Evolutionary conservation across 37 sponge, comb jelly and placozoan species (phyloP).

Genomic region (Dysidea cf. avara): DNA sequence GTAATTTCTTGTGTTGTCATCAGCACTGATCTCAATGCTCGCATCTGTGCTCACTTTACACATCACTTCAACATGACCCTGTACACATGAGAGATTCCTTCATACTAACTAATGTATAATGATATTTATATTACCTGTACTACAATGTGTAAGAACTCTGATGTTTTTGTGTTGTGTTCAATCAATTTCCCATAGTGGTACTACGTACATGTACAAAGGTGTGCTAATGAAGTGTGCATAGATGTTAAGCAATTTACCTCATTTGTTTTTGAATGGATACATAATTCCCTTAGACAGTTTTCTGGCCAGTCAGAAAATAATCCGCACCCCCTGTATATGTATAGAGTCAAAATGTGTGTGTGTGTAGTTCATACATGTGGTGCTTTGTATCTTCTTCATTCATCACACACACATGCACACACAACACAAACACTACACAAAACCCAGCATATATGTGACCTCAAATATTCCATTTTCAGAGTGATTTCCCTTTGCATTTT

Average conservation of each 20-base stretch:
- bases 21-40: too few relatives aligned
- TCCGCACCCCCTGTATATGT: slow-evolving; percentile 14
- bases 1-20: too few relatives aligned
- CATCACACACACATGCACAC: too few relatives aligned
- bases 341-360: not conserved
- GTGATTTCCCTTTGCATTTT: slow-evolving; percentile 24
- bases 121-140: slow-evolving; percentile 18
- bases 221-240: not conserved
- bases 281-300: slow-evolving; percentile 1
- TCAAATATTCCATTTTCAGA: slow-evolving; percentile 18
- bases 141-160: slow-evolving; percentile 57
- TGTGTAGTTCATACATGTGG: not conserved
- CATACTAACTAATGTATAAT: too few relatives aligned
- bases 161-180: slow-evolving; percentile 15
- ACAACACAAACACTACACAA: too few relatives aligned
- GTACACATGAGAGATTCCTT: too few relatives aligned
- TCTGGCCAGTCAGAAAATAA: slow-evolving; percentile 46
- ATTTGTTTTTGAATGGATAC: not conserved
- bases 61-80: too few relatives aligned
- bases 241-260: not conserved
- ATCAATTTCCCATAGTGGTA: slow-evolving; percentile 12
- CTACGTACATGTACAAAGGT: not conserved
- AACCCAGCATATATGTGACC: too few relatives aligned
- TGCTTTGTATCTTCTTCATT: not conserved
- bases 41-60: too few relatives aligned